Conservation (phyloP, 2,888 invertebrate genomes). For the Phlogophora meticulosa region DNA sequence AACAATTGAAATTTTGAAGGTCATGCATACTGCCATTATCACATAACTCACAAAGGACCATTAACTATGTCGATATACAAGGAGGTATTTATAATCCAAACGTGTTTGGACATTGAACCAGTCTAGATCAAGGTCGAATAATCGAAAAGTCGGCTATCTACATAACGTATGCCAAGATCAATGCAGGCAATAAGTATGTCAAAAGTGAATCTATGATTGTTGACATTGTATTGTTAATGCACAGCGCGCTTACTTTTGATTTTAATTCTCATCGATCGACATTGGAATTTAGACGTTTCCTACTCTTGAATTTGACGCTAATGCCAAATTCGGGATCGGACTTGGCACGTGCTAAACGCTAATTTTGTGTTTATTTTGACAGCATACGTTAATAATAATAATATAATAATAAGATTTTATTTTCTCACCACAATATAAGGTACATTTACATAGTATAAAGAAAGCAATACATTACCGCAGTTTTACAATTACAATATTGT, state of each 20-base stretch:
- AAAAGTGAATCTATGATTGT: slow-evolving; percentile 24
- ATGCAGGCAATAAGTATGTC: slow-evolving; percentile 20
- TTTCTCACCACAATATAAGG: no score
- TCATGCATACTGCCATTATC: slow-evolving; percentile 1
- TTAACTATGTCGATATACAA: slow-evolving; percentile 17
- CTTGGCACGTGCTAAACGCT: no score
- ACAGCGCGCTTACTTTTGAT: neutral
- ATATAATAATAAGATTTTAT: no score
- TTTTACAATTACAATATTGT: no score
- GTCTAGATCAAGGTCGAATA: slow-evolving; percentile 48
- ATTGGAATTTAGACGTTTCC: no score
- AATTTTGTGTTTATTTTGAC: no score
- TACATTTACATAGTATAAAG: no score
- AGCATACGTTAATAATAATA: no score
- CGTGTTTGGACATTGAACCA: slow-evolving; percentile 48
- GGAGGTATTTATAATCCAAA: slow-evolving; percentile 27
- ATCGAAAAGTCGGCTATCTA: slow-evolving; percentile 21
- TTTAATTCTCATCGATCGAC: no score
- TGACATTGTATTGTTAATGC: slow-evolving; percentile 31
- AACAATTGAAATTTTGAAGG: neutral
- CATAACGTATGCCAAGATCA: slow-evolving; percentile 56
- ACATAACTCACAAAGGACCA: slow-evolving; percentile 23
- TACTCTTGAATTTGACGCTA: no score
- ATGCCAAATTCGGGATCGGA: no score
- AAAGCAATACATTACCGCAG: no score